A percentile compares a stretch with the other conserved stretches of the same genome.
These are phyloP conservation scores for Myxocyprinus asiaticus DNA, from an alignment of 2,113 vertebrate genomes.

Conservation along the genomic window DNA sequence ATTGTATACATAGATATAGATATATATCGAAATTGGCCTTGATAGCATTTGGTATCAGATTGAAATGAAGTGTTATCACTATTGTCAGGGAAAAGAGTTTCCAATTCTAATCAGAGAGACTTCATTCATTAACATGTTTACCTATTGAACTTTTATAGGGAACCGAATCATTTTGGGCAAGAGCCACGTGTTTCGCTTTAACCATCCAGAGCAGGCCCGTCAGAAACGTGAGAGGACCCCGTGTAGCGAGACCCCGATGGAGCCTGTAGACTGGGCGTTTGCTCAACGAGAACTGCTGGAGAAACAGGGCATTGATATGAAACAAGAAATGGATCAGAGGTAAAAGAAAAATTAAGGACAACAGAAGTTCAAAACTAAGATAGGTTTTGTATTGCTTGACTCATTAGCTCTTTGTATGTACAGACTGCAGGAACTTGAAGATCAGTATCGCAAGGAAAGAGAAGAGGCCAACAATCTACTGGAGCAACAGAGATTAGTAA, in stretches of 20 bases:
- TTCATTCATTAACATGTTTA: not conserved
- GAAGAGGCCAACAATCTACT: slow-evolving; percentile 94
- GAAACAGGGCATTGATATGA: slow-evolving; percentile 98
- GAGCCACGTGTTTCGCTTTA: slow-evolving; percentile 98
- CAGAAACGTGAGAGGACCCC: slow-evolving; percentile 91
- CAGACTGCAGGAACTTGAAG: slow-evolving; percentile 95
- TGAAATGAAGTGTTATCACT: too few species aligned
- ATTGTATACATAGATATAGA: too few species aligned
- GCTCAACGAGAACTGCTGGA: slow-evolving; percentile 95
- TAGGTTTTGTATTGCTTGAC: not conserved
- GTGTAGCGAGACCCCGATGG: slow-evolving; percentile 84
- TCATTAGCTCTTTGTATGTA: slow-evolving; percentile 22
- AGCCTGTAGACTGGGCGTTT: slow-evolving; percentile 96
- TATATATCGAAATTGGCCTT: too few species aligned
- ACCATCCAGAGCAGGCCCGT: slow-evolving; percentile 93
- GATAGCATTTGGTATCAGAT: too few species aligned
- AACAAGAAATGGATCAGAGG: slow-evolving; percentile 99
- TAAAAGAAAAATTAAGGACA: slow-evolving; percentile 55
- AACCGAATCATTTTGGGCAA: slow-evolving; percentile 98
- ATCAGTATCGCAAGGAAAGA: slow-evolving; percentile 91
- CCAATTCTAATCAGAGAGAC: not conserved
- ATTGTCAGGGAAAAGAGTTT: not conserved
- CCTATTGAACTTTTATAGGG: slow-evolving; percentile 70
- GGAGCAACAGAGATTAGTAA: slow-evolving; percentile 94
- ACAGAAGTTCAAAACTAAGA: not conserved